Evolutionary conservation across 2,797 vertebrate species (phyloP).

Genomic region (Sternotherus odoratus): DNA sequence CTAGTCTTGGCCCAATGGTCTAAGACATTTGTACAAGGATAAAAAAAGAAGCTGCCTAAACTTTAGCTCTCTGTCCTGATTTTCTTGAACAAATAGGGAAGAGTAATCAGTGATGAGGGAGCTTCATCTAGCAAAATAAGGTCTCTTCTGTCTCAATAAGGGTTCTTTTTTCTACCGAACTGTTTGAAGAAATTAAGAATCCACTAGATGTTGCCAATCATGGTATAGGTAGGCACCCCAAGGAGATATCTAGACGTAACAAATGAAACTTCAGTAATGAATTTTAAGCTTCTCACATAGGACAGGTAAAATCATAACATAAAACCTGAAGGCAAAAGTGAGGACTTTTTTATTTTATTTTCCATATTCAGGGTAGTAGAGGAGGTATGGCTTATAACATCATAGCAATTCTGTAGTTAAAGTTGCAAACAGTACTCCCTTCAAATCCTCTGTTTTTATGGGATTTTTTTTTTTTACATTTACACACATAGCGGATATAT

Average conservation of each 20-base stretch:
- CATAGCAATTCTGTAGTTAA: neutral
- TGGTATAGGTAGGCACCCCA: neutral
- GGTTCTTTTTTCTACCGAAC: neutral
- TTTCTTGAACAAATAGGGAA: neutral
- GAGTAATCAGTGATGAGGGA: neutral
- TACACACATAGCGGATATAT: neutral
- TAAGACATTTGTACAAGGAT: neutral
- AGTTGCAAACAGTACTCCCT: neutral
- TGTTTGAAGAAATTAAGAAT: neutral
- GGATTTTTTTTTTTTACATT: neutral
- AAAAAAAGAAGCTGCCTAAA: neutral
- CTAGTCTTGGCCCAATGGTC: neutral
- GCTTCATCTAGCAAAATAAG: neutral
- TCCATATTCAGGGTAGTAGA: neutral
- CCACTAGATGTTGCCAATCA: neutral
- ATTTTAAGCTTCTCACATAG: neutral
- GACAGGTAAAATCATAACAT: neutral
- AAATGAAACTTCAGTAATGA: neutral
- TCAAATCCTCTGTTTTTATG: neutral
- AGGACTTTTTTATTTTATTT: neutral
- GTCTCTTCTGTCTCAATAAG: neutral
- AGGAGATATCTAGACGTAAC: neutral
- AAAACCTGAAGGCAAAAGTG: neutral
- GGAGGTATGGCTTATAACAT: neutral
- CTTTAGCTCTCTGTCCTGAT: neutral